A percentile compares a stretch with the other conserved stretches of the same genome.
phyloP scores from a whole-genome alignment of 64 coral and sea anemone species.

The Porites lutea region DNA sequence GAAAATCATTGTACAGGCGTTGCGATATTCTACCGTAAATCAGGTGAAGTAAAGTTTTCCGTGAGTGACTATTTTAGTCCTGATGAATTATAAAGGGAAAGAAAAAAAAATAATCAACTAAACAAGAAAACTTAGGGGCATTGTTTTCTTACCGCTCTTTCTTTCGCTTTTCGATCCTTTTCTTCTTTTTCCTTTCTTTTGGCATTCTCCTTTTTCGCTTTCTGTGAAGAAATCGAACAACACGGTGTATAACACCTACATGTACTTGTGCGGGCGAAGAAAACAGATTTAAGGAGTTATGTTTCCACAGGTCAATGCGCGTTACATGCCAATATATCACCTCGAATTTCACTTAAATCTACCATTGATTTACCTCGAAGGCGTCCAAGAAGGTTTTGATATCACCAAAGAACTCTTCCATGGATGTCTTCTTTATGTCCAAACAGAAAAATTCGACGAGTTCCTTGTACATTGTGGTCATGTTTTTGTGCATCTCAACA shows the following conservation, averaged over 20 bases:
- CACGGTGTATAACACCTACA: too few species aligned
- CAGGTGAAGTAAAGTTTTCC: too few species aligned
- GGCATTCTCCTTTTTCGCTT: slow-evolving; percentile 92
- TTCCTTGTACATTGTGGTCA: slow-evolving; percentile 97
- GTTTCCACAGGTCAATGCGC: too few species aligned
- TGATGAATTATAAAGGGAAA: too few species aligned
- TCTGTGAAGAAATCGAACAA: slow-evolving; percentile 29
- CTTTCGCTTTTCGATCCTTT: slow-evolving; percentile 92
- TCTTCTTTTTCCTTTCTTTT: slow-evolving; percentile 98
- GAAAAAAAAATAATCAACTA: too few species aligned
- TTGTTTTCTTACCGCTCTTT: slow-evolving; percentile 86
- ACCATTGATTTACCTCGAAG: slow-evolving; percentile 56
- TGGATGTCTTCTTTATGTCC: slow-evolving; percentile 91
- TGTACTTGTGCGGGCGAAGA: too few species aligned
- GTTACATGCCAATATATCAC: neutral
- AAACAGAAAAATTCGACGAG: slow-evolving; percentile 90
- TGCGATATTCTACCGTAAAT: too few species aligned
- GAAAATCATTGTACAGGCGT: too few species aligned
- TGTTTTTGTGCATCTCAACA: slow-evolving; percentile 99
- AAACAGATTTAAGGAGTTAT: too few species aligned
- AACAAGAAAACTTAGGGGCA: too few species aligned
- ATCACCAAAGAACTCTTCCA: slow-evolving; percentile 99
- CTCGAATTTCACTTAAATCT: neutral
- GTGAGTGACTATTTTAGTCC: too few species aligned
- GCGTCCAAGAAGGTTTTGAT: slow-evolving; percentile 82